Percentiles rank a stretch among this genome's conserved stretches.
Conservation (phyloP, 2,113 vertebrate genomes). For the Cebus imitator region DNA sequence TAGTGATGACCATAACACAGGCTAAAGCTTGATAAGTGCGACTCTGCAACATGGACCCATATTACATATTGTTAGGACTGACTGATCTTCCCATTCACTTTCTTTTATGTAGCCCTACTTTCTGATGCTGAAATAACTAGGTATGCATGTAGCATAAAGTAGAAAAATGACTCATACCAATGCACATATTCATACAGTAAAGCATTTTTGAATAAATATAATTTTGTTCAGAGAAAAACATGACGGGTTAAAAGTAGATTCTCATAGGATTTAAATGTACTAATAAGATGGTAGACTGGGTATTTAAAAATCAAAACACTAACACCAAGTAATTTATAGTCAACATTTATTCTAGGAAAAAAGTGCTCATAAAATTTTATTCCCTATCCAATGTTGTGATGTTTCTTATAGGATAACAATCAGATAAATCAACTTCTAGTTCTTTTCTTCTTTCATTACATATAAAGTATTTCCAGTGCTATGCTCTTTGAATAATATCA, state of each 20-base stretch:
- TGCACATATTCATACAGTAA: background rate
- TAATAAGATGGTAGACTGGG: background rate
- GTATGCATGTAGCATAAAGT: background rate
- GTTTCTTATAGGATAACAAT: background rate
- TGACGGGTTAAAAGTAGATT: constrained; percentile 15
- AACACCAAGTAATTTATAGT: constrained; percentile 27
- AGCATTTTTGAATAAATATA: background rate
- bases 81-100: background rate
- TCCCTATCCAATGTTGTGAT: constrained; percentile 22
- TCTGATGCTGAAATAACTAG: background rate
- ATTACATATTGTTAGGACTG: background rate
- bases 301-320: constrained; percentile 53
- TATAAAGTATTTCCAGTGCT: background rate
- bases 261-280: background rate
- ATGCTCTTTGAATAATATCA: background rate
- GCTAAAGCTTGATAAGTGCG: background rate
- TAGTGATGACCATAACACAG: background rate
- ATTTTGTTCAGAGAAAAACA: constrained; percentile 44
- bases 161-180: background rate
- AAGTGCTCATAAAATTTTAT: background rate
- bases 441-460: constrained; percentile 18
- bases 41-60: background rate
- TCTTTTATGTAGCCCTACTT: background rate
- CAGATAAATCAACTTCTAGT: background rate
- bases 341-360: constrained; percentile 9